These are phyloP conservation scores for Aphidoletes aphidimyza DNA, from an alignment of 2,888 invertebrate species.

Conservation along the genomic window DNA sequence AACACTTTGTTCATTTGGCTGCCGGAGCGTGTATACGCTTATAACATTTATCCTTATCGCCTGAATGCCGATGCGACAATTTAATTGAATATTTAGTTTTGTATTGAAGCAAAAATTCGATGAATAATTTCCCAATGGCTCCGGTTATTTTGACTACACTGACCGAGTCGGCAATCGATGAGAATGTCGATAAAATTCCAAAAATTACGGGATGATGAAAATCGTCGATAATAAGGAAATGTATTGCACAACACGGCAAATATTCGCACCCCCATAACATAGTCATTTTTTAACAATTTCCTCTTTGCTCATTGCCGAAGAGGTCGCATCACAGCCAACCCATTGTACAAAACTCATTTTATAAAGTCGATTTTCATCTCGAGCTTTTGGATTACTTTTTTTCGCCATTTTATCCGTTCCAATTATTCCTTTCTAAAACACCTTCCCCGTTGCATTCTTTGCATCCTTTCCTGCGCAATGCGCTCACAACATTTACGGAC, in stretches of 20 bases:
- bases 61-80: neutral
- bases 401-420: neutral
- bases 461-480: neutral
- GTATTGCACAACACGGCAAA: neutral
- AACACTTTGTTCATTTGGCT: neutral
- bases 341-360: neutral
- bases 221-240: neutral
- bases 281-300: neutral
- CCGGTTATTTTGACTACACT: neutral
- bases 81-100: conserved; percentile 28
- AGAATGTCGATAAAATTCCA: neutral
- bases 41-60: too few species aligned
- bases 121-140: neutral
- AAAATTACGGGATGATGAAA: neutral
- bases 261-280: neutral
- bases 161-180: neutral
- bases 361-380: conserved; percentile 6
- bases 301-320: neutral
- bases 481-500: neutral
- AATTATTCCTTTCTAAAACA: neutral
- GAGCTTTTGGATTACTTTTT: neutral
- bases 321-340: neutral
- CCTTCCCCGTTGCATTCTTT: neutral
- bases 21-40: neutral
- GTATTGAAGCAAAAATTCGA: neutral